Conservation (phyloP, 2,888 invertebrate genomes). For the Neoscelio sp. region DNA sequence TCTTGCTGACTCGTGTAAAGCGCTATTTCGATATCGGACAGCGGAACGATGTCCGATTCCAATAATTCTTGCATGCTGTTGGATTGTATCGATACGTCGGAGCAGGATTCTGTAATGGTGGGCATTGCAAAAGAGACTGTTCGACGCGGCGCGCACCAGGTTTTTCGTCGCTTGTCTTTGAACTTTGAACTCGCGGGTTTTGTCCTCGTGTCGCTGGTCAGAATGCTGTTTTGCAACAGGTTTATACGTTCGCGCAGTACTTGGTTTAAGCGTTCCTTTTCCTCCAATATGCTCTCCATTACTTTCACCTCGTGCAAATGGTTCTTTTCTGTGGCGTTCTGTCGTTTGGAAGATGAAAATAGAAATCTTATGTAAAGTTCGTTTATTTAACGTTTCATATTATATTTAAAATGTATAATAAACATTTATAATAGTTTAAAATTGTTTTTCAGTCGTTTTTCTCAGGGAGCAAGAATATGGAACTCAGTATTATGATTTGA, state of each 20-base stretch:
- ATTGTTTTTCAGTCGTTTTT: no score
- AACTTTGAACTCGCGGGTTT: constrained; percentile 65
- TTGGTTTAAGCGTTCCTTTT: constrained; percentile 76
- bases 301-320: constrained; percentile 73
- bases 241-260: constrained; percentile 79
- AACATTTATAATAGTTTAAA: no score
- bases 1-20: constrained; percentile 77
- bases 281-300: constrained; percentile 76
- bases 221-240: constrained; percentile 76
- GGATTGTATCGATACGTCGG: no score
- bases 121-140: no score
- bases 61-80: no score
- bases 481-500: no score
- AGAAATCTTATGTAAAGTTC: no score
- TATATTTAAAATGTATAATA: no score
- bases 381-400: background rate
- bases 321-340: constrained; percentile 70
- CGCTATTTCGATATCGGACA: constrained; percentile 81
- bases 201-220: constrained; percentile 70
- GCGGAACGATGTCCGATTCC: constrained; percentile 75
- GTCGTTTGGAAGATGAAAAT: background rate
- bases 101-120: no score
- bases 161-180: constrained; percentile 74
- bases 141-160: constrained; percentile 76
- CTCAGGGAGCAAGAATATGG: no score